A percentile compares a stretch with the other conserved stretches of the same genome.
phyloP scores from a whole-genome alignment of 2,888 invertebrate species.

The Nebria brevicollis region DNA sequence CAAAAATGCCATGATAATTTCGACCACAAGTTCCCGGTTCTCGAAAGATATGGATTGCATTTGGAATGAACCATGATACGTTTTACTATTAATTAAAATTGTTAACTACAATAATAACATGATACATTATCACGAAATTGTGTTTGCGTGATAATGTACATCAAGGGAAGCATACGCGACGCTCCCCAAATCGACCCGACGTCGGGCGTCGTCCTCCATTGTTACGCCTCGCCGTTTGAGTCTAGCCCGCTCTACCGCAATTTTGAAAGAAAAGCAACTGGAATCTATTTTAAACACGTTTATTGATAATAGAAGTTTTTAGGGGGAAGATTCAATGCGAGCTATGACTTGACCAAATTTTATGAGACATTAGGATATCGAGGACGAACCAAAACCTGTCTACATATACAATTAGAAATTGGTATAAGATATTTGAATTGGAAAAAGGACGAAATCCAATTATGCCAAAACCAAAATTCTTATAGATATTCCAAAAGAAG shows the following conservation, averaged over 20 bases:
- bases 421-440: neutral
- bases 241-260: slow-evolving; percentile 5
- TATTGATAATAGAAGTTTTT: neutral
- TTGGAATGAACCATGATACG: neutral
- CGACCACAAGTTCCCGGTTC: neutral
- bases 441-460: neutral
- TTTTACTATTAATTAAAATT: neutral
- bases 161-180: slow-evolving; percentile 2
- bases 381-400: neutral
- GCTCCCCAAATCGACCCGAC: slow-evolving; percentile 46
- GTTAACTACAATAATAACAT: neutral
- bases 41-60: neutral
- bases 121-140: neutral
- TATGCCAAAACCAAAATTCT: neutral
- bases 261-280: slow-evolving; percentile 15
- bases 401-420: neutral
- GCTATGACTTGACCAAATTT: neutral
- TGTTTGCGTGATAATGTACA: slow-evolving; percentile 3
- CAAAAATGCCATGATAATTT: neutral
- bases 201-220: slow-evolving; percentile 56
- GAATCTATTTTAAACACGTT: neutral
- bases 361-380: neutral
- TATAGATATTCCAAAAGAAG: neutral
- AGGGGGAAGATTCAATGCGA: neutral
- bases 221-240: slow-evolving; percentile 43